These are phyloP conservation scores for Cairina moschata DNA, from an alignment of 2,113 vertebrate genomes.

Conservation along the genomic window DNA sequence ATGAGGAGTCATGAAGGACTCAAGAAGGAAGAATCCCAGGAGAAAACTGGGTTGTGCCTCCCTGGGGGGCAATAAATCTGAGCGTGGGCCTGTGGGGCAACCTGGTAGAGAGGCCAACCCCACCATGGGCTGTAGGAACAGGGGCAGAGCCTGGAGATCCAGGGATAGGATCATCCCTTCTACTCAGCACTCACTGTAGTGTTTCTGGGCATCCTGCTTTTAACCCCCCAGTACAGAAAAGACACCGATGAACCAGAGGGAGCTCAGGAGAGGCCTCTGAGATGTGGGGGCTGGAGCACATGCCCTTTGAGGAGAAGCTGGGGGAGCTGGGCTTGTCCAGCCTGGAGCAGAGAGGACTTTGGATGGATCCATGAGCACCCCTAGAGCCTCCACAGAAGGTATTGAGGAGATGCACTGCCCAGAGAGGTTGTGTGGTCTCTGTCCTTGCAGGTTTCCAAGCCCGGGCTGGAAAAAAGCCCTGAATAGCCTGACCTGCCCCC, in stretches of 20 bases:
- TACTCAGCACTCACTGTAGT: not conserved
- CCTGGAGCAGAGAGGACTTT: not conserved
- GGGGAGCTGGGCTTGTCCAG: not conserved
- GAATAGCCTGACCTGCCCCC: not conserved
- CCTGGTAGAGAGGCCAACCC: not conserved
- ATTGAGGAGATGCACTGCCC: not conserved
- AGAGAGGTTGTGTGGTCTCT: not conserved
- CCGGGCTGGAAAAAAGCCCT: not conserved
- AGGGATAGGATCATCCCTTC: not conserved
- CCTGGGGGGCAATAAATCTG: not conserved
- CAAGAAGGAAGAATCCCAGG: accelerated
- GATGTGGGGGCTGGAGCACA: not conserved
- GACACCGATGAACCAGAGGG: not conserved
- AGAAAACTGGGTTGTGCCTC: not conserved
- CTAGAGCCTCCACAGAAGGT: not conserved
- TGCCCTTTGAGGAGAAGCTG: not conserved
- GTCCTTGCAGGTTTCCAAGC: not conserved
- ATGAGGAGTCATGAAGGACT: not conserved
- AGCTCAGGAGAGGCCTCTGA: not conserved
- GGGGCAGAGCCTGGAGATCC: not conserved
- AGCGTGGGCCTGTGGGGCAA: not conserved
- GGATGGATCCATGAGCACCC: not conserved
- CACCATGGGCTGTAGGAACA: not conserved
- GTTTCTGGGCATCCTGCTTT: not conserved
- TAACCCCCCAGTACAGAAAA: not conserved